Conservation (phyloP, 2,888 invertebrate genomes). For the Phengaris alcon region DNA sequence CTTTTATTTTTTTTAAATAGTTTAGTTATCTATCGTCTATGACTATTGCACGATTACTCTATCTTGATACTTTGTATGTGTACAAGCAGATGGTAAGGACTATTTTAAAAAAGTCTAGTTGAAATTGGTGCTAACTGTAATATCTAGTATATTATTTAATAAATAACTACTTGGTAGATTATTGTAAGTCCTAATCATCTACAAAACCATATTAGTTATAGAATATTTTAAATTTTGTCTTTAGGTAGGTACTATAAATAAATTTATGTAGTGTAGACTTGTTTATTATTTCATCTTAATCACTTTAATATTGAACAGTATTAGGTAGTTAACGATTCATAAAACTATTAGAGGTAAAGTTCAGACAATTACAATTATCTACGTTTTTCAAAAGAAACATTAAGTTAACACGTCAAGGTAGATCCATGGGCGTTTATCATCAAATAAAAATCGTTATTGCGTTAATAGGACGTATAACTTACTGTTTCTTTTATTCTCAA, state of each 20-base stretch:
- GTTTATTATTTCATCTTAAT: neutral
- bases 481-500: too few relatives aligned
- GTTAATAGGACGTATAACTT: too few relatives aligned
- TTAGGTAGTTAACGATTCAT: neutral
- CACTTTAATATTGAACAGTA: neutral
- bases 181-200: neutral
- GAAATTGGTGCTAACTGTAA: neutral
- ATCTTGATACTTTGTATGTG: neutral
- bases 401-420: neutral
- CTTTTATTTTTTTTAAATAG: conserved; percentile 3
- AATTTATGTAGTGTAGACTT: neutral
- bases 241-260: neutral
- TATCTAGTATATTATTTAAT: neutral
- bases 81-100: neutral
- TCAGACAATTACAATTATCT: neutral
- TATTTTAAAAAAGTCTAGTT: neutral
- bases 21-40: conserved; percentile 5
- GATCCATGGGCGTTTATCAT: too few relatives aligned
- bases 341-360: neutral
- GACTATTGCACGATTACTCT: conserved; percentile 13
- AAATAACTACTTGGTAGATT: neutral
- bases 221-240: neutral
- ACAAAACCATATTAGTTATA: neutral
- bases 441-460: too few relatives aligned
- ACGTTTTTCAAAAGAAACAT: neutral